Percentiles rank a stretch among this genome's conserved stretches.
Evolutionary conservation across 30 jellyfish, hydroid and myxozoan genomes (phyloP).

Genomic region (Turritopsis rubra): DNA sequence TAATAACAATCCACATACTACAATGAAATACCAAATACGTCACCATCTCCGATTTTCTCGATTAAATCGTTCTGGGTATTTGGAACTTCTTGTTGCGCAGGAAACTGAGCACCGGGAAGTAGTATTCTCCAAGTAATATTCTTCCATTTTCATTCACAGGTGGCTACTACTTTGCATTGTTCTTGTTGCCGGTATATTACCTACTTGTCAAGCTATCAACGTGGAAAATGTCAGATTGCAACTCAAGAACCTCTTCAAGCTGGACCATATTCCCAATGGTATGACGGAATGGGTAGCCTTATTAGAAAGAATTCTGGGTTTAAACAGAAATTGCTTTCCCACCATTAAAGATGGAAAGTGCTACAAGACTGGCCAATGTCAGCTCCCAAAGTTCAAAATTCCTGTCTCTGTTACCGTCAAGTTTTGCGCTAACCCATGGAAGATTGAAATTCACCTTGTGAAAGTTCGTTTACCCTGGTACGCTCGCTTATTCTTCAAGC

Average conservation of each 20-base stretch:
- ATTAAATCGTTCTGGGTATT: background rate
- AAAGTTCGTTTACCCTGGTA: conserved; percentile 38
- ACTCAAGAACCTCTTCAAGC: background rate
- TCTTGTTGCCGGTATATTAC: background rate
- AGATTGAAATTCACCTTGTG: conserved; percentile 19
- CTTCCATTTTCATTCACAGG: background rate
- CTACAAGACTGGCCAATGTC: conserved; percentile 12
- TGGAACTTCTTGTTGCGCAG: background rate
- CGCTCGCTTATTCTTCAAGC: conserved; percentile 33
- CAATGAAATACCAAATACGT: too few species aligned
- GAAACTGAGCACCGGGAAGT: background rate
- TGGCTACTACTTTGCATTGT: background rate
- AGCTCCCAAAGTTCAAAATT: background rate
- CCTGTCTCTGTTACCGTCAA: conserved; percentile 27
- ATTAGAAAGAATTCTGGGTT: conserved; percentile 25
- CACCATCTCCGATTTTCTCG: too few species aligned
- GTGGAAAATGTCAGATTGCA: background rate
- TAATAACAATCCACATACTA: too few species aligned
- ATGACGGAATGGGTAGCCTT: conserved; percentile 38
- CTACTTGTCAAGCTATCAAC: background rate
- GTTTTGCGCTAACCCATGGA: conserved; percentile 38
- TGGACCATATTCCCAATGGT: conserved; percentile 17
- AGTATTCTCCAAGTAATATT: background rate
- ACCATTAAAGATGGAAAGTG: conserved; percentile 32
- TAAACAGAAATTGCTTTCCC: conserved; percentile 42